Evolutionary conservation across 1,140 invertebrate genomes (phyloP).

Genomic region (Ylistrum balloti): DNA sequence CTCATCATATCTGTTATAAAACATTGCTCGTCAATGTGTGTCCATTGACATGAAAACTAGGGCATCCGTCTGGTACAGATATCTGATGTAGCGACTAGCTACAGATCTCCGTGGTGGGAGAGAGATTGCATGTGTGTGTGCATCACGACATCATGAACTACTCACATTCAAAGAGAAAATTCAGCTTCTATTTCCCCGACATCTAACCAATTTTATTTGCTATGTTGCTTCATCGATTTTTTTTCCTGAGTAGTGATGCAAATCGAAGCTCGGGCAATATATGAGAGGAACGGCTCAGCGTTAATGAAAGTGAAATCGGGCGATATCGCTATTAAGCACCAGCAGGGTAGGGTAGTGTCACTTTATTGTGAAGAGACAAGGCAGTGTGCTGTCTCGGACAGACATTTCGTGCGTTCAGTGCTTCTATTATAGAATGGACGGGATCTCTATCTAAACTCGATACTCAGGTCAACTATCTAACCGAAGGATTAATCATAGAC

Average conservation of each 20-base stretch:
- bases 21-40: background rate
- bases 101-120: background rate
- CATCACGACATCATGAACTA: slow-evolving; percentile 12
- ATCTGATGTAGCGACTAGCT: background rate
- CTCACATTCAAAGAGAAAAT: slow-evolving; percentile 10
- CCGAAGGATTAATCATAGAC: background rate
- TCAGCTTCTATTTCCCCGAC: background rate
- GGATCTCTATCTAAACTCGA: background rate
- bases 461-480: background rate
- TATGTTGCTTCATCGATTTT: slow-evolving; percentile 19
- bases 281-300: background rate
- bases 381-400: background rate
- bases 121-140: slow-evolving; percentile 4
- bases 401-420: background rate
- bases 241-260: background rate
- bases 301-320: slow-evolving; percentile 26
- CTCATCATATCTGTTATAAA: background rate
- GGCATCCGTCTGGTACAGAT: background rate
- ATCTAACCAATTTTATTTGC: slow-evolving; percentile 36
- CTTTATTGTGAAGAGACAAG: background rate
- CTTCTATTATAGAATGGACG: background rate
- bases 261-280: slow-evolving; percentile 23
- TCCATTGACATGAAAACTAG: slow-evolving; percentile 3
- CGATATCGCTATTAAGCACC: slow-evolving; percentile 2
- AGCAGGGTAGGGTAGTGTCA: background rate